These are phyloP conservation scores for Diarsia brunnea DNA, from an alignment of 2,888 invertebrate species.

Conservation along the genomic window DNA sequence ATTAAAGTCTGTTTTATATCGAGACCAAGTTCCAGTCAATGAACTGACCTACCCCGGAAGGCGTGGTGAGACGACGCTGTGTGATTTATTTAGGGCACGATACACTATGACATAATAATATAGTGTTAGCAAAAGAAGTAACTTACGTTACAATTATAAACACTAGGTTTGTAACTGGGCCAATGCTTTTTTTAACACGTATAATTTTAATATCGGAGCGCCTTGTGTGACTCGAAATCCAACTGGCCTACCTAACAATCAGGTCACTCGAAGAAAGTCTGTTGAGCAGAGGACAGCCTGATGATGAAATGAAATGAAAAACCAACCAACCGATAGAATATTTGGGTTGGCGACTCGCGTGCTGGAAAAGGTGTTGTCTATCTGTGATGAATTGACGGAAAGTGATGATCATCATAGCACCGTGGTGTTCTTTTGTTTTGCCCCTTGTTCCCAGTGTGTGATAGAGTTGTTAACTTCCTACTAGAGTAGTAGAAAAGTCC, in stretches of 20 bases:
- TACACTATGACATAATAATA: conserved; percentile 20
- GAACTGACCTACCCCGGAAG: conserved; percentile 44
- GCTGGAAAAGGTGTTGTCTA: neutral
- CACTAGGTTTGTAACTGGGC: neutral
- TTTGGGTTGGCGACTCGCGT: too few relatives aligned
- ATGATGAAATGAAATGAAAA: too few relatives aligned
- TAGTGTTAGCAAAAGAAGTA: neutral
- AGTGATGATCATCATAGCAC: neutral
- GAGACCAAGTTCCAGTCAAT: neutral
- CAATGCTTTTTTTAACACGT: conserved; percentile 2
- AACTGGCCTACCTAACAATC: too few relatives aligned
- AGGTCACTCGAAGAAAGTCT: too few relatives aligned
- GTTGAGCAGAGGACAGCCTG: too few relatives aligned
- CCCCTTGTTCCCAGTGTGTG: neutral
- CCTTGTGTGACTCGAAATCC: neutral
- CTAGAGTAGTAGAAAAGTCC: neutral
- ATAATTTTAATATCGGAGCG: neutral
- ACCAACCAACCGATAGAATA: too few relatives aligned
- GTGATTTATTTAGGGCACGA: conserved; percentile 40
- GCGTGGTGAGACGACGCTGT: neutral
- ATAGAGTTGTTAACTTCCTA: neutral
- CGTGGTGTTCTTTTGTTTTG: conserved; percentile 4
- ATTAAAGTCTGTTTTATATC: neutral
- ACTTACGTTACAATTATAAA: conserved; percentile 4
- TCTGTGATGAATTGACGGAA: neutral